Conservation (phyloP, 1,140 invertebrate species). For the Conus ventricosus region DNA sequence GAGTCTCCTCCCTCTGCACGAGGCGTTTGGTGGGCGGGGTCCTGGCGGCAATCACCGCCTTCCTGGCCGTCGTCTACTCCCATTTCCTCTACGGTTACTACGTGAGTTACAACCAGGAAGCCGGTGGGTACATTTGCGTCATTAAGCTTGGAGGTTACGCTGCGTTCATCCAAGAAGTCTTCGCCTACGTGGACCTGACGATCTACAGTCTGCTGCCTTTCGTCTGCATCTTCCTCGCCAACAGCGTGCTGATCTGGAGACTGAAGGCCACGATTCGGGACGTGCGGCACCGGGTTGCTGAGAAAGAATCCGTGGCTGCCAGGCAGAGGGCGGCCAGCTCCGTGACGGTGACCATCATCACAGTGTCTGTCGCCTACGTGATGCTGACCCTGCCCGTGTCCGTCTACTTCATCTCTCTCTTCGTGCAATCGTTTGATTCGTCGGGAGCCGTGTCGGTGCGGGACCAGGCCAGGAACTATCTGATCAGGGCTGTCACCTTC, state of each 20-base stretch:
- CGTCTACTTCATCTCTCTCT: background rate
- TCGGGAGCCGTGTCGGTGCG: too few relatives aligned
- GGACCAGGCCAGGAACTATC: too few relatives aligned
- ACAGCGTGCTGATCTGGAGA: background rate
- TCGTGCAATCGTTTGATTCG: background rate
- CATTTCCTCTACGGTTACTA: background rate
- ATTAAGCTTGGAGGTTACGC: background rate
- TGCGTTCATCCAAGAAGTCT: background rate
- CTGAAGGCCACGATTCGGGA: background rate
- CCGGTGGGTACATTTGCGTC: background rate
- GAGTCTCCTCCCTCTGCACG: background rate
- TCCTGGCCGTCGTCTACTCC: background rate
- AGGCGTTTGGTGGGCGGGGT: background rate
- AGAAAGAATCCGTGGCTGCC: background rate
- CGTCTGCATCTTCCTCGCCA: background rate
- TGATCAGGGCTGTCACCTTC: too few relatives aligned
- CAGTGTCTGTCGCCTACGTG: background rate
- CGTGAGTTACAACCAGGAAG: background rate
- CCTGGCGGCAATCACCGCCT: too few relatives aligned
- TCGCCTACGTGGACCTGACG: background rate
- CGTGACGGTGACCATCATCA: background rate
- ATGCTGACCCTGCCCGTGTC: background rate
- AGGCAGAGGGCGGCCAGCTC: background rate
- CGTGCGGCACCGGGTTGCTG: background rate
- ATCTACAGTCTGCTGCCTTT: background rate